A percentile compares a stretch with the other conserved stretches of the same genome.
These are phyloP conservation scores for Baccha elongata DNA, from an alignment of 2,888 invertebrate species.

Conservation along the genomic window DNA sequence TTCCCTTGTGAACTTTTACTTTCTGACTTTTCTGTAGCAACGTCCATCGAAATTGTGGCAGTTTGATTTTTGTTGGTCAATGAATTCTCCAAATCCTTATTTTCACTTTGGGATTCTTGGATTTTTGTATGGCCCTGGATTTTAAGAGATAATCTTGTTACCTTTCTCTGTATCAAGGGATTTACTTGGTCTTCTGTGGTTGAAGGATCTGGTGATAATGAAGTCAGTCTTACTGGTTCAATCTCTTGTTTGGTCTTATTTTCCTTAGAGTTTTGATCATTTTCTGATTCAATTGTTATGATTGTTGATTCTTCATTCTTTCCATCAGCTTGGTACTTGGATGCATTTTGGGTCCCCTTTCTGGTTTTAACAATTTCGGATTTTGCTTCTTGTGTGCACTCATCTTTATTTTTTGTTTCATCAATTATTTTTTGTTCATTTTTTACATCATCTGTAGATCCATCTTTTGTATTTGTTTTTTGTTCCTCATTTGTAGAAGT, in stretches of 20 bases:
- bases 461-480: background rate
- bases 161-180: background rate
- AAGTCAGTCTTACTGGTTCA: background rate
- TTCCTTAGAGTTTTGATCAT: background rate
- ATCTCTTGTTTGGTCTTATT: background rate
- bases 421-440: background rate
- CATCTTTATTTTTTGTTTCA: background rate
- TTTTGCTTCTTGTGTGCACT: background rate
- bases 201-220: background rate
- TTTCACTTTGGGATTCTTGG: background rate
- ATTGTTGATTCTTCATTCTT: background rate
- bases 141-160: conserved; percentile 18
- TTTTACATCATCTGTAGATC: background rate
- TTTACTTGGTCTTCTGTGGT: background rate
- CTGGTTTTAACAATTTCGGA: background rate
- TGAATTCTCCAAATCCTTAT: background rate
- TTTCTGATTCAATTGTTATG: background rate
- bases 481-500: too few species aligned
- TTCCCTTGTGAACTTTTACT: background rate
- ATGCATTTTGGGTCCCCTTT: background rate
- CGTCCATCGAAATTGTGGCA: background rate
- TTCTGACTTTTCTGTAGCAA: background rate
- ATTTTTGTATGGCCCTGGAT: background rate
- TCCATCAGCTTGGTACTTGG: background rate
- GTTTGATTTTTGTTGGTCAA: background rate